Evolutionary conservation across 2,888 invertebrate species (phyloP).

Genomic region (Amphimallon solstitiale): DNA sequence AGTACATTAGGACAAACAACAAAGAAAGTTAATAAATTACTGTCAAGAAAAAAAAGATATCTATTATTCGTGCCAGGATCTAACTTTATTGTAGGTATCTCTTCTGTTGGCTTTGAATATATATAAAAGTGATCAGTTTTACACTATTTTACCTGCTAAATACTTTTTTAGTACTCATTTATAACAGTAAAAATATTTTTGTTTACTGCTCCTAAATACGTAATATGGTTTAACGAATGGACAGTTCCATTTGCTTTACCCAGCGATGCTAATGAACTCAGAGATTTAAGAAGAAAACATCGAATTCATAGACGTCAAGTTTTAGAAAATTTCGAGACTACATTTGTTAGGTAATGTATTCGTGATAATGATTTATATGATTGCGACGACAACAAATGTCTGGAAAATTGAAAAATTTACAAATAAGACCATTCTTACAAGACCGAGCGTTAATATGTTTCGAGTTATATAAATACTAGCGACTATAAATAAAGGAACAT

Average conservation of each 20-base stretch:
- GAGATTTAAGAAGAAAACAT: constrained; percentile 57
- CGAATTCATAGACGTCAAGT: constrained; percentile 67
- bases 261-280: constrained; percentile 60
- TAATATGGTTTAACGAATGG: constrained; percentile 69
- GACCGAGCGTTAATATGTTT: too few species aligned
- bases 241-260: constrained; percentile 69
- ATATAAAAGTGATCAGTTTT: background rate
- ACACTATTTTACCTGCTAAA: background rate
- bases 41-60: constrained; percentile 64
- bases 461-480: too few species aligned
- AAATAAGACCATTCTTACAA: too few species aligned
- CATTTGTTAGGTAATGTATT: constrained; percentile 44
- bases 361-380: background rate
- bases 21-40: constrained; percentile 33
- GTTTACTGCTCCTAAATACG: constrained; percentile 67
- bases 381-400: too few species aligned
- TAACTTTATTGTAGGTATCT: constrained; percentile 56
- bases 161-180: constrained; percentile 66
- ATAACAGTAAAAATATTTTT: constrained; percentile 69
- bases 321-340: constrained; percentile 58
- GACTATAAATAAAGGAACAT: too few species aligned
- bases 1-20: constrained; percentile 7
- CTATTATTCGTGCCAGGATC: constrained; percentile 66
- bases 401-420: too few species aligned
- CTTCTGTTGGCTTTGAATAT: background rate